Evolutionary conservation across 92 coral and sea anemone genomes (phyloP).

Genomic region (Zoanthus sociatus): DNA sequence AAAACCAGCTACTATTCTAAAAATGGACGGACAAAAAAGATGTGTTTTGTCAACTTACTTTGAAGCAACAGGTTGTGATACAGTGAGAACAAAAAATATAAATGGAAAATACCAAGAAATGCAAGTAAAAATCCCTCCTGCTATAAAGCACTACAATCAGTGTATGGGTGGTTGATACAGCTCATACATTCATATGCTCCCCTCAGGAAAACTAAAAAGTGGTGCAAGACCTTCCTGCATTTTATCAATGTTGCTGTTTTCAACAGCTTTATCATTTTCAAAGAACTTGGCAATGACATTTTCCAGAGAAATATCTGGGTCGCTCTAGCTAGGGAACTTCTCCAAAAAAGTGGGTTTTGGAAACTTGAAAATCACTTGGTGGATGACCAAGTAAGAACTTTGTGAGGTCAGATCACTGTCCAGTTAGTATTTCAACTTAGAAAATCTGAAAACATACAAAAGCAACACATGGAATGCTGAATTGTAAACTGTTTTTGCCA

Average conservation of each 20-base stretch:
- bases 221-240: conserved; percentile 33
- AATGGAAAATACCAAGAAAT: too few relatives aligned
- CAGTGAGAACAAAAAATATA: too few relatives aligned
- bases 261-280: conserved; percentile 36
- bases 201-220: conserved; percentile 24
- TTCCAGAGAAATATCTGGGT: conserved; percentile 29
- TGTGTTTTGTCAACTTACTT: too few relatives aligned
- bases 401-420: conserved; percentile 51
- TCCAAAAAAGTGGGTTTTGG: conserved; percentile 30
- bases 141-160: conserved; percentile 13
- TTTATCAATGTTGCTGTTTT: conserved; percentile 47
- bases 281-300: neutral
- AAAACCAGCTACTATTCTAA: neutral
- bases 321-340: conserved; percentile 34
- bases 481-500: conserved; percentile 18
- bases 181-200: conserved; percentile 47
- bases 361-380: conserved; percentile 9
- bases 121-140: too few relatives aligned
- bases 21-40: conserved; percentile 43
- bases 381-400: conserved; percentile 49
- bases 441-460: neutral
- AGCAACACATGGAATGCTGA: too few relatives aligned
- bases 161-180: conserved; percentile 25
- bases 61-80: too few relatives aligned
- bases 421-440: conserved; percentile 25